Evolutionary conservation across 53 echinoderm and acorn worm genomes (phyloP), one percentile per base, ranked within the genome.

Genomic region (Zoroaster sp.): DNA sequence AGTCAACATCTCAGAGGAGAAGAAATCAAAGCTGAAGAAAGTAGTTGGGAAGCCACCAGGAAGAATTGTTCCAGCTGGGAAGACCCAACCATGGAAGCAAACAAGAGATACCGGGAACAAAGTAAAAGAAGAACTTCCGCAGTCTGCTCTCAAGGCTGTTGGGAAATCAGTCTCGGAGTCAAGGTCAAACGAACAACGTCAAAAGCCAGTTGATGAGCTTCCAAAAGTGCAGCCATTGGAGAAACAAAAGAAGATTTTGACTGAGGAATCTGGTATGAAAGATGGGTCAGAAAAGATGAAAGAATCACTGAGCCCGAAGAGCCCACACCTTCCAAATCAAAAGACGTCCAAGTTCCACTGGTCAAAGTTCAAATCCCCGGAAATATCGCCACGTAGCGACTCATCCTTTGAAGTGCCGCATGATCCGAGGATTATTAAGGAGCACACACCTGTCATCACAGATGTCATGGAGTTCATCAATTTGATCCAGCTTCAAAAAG

Each of bases 401-500:
- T 85, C 85, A 0, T 85, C 72, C 3, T 21, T 35, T 1, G 71
- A 85, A 31, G 21, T 12, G 20, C 66, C 72, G 59, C 68, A 43
- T 3, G 88, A 83, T 15, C 89, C 66, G 37, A 83, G 38, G 40
- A 47, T 75, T n/a, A 80, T 86, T 17, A 70, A 78, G 17, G 93
- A 96, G 15, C 91, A 89, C 59, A 94, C 98, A 1, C 98, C 98
- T 1, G 86, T 97, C 9, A 97, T 97, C 68, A 88, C 67, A 25
- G 98, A 97, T 44, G 91, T 97, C 45, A 90, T 91, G 54, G 98
- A 97, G 17, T 71, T 52, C 18, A 87, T 95, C 35, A 90, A 92
- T 15, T 54, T 73, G 1, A 44, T 71, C 10, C 88, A 69, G 15
- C 44, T 72, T 43, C 55, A 78, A 39, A 33, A 82, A 7, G 87